These are phyloP conservation scores for Mercenaria mercenaria DNA, from an alignment of 1,140 invertebrate genomes.

Conservation along the genomic window DNA sequence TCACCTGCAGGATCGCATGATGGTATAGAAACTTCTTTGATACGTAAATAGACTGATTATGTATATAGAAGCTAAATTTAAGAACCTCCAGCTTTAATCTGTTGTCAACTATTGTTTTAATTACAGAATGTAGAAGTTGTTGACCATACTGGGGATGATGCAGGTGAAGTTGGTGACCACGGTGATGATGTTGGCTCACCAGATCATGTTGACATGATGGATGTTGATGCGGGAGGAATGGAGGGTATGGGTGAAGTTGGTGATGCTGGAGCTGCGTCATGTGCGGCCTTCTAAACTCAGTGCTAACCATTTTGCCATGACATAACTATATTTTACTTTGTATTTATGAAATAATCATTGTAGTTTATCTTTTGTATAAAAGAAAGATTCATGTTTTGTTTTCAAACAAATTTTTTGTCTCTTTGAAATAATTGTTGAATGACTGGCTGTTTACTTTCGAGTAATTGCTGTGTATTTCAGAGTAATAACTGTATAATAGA, in stretches of 20 bases:
- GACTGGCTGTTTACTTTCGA: too few species aligned
- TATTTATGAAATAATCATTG: background rate
- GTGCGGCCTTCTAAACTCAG: slow-evolving; percentile 53
- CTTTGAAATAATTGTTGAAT: too few species aligned
- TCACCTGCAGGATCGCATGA: too few species aligned
- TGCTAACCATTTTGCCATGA: background rate
- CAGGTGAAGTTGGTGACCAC: background rate
- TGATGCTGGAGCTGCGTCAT: slow-evolving; percentile 56
- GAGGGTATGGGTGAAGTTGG: slow-evolving; percentile 42
- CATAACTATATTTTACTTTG: background rate
- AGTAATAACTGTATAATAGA: too few species aligned
- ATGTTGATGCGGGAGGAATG: slow-evolving; percentile 20
- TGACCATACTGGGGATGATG: slow-evolving; percentile 55
- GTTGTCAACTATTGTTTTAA: too few species aligned
- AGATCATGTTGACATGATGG: background rate
- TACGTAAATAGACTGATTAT: too few species aligned
- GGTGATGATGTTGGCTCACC: background rate
- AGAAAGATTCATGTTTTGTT: background rate
- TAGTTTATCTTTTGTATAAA: background rate
- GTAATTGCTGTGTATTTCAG: too few species aligned
- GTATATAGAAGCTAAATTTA: too few species aligned
- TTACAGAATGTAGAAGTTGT: slow-evolving; percentile 47
- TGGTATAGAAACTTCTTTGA: too few species aligned
- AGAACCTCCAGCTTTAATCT: too few species aligned
- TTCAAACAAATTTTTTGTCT: too few species aligned